phyloP scores from a whole-genome alignment of 2,797 vertebrate genomes.

The Pangasius larnaudii region DNA sequence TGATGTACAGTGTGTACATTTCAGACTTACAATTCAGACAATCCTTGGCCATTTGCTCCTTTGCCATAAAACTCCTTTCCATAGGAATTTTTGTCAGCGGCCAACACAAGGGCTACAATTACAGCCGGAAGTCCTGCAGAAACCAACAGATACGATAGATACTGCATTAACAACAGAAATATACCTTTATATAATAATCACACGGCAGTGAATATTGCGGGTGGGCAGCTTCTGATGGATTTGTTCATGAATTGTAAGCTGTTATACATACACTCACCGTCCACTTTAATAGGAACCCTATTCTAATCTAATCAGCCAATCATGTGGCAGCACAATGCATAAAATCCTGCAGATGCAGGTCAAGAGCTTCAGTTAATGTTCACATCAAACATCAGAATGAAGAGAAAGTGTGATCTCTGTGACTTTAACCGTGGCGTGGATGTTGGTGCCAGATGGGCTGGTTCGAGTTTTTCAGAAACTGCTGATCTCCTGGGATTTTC shows the following conservation, averaged over 20 bases:
- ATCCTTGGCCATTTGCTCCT: conserved; percentile 66
- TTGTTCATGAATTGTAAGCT: not conserved
- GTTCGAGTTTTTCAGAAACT: too few species aligned
- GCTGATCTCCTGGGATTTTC: too few species aligned
- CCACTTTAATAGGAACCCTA: too few species aligned
- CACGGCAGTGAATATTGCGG: not conserved
- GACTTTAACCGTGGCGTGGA: too few species aligned
- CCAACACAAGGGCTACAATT: conserved; percentile 82
- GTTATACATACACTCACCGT: not conserved
- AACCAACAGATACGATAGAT: not conserved
- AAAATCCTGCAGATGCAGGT: too few species aligned
- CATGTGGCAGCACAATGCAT: too few species aligned
- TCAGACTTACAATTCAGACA: conserved; percentile 87
- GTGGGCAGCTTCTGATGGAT: not conserved
- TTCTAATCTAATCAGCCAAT: too few species aligned
- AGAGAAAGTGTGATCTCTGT: too few species aligned
- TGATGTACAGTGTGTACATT: not conserved
- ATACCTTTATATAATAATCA: not conserved
- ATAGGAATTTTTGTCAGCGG: conserved; percentile 80
- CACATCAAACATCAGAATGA: too few species aligned
- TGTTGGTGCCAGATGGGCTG: too few species aligned
- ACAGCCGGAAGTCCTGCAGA: conserved; percentile 86
- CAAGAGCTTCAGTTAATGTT: too few species aligned
- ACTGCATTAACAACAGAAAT: not conserved
- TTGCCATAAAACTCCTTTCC: conserved; percentile 76